phyloP scores from a whole-genome alignment of 1,140 invertebrate species.

The Ooceraea biroi region DNA sequence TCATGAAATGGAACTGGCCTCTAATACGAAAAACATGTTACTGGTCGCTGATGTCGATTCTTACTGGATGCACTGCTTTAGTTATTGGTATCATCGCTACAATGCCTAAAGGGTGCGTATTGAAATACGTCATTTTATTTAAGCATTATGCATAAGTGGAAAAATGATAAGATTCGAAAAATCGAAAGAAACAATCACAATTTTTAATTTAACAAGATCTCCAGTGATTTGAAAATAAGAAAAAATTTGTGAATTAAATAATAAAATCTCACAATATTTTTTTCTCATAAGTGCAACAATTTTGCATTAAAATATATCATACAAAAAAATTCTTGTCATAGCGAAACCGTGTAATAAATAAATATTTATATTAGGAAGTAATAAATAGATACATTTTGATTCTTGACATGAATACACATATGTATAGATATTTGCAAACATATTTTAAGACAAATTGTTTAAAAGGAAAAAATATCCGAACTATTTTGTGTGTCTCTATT shows the following conservation, averaged over 20 bases:
- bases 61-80: slow-evolving; percentile 90
- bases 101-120: slow-evolving; percentile 89
- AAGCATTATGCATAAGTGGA: background rate
- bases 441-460: too few relatives aligned
- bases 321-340: too few relatives aligned
- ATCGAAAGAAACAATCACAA: background rate
- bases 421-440: background rate
- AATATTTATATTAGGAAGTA: too few relatives aligned
- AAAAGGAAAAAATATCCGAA: too few relatives aligned
- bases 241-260: too few relatives aligned
- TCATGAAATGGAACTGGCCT: slow-evolving; percentile 94
- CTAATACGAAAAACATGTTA: slow-evolving; percentile 91
- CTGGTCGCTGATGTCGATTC: slow-evolving; percentile 89
- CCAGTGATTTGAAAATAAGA: background rate
- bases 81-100: slow-evolving; percentile 90
- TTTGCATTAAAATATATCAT: too few relatives aligned
- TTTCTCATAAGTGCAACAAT: too few relatives aligned
- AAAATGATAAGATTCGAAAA: background rate
- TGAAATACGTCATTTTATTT: background rate
- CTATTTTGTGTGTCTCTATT: background rate
- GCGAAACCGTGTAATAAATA: too few relatives aligned
- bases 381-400: background rate
- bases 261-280: too few relatives aligned
- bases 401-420: background rate
- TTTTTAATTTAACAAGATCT: background rate